Percentiles rank a stretch among this genome's conserved stretches.
Evolutionary conservation across 2,888 invertebrate genomes (phyloP).

Genomic region (Nowickia ferox): DNA sequence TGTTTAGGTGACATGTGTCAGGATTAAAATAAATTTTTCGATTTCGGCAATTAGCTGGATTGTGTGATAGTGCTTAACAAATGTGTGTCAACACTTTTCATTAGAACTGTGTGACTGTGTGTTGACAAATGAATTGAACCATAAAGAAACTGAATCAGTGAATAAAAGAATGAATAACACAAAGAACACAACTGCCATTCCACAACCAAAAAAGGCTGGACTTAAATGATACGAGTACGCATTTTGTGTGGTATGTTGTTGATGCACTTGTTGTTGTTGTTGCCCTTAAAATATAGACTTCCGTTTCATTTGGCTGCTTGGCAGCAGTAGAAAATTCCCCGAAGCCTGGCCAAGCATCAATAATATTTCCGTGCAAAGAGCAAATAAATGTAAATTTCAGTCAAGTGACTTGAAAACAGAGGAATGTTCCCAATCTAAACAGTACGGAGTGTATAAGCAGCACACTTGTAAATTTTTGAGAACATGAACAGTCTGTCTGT

Average conservation of each 20-base stretch:
- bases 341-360: constrained; percentile 59
- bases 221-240: constrained; percentile 23
- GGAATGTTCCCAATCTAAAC: background rate
- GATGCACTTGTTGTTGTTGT: background rate
- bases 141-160: constrained; percentile 14
- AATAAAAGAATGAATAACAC: constrained; percentile 16
- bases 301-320: constrained; percentile 50
- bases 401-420: constrained; percentile 9
- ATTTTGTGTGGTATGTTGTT: background rate
- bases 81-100: constrained; percentile 48
- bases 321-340: constrained; percentile 28
- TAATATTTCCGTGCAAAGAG: constrained; percentile 62
- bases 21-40: constrained; percentile 13
- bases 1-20: background rate
- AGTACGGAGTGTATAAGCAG: too few relatives aligned
- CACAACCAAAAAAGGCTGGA: background rate
- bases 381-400: constrained; percentile 3
- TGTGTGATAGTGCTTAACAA: constrained; percentile 39
- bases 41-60: constrained; percentile 36
- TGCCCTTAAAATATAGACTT: constrained; percentile 55
- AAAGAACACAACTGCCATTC: constrained; percentile 21
- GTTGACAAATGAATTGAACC: constrained; percentile 62
- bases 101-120: background rate
- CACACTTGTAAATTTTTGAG: too few relatives aligned
- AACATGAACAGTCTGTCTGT: too few relatives aligned